Conservation (phyloP, 2,113 vertebrate genomes). For the Labeo rohita region DNA sequence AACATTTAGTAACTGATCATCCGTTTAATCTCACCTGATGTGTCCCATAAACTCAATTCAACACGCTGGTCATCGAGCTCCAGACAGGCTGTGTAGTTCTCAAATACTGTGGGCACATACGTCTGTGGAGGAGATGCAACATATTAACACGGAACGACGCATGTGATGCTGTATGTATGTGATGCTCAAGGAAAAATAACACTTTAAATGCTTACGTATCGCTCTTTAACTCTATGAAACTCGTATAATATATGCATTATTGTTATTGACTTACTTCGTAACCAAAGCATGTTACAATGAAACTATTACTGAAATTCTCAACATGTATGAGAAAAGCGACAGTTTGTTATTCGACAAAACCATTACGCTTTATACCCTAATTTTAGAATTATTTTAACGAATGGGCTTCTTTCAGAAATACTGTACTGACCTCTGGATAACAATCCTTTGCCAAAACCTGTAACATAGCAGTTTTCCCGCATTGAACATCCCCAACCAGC, state of each 20-base stretch:
- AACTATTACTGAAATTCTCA: not conserved
- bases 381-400: not conserved
- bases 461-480: slow-evolving; percentile 96
- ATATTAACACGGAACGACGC: not conserved
- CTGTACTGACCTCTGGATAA: slow-evolving; percentile 90
- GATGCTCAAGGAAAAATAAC: not conserved
- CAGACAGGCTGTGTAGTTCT: slow-evolving; percentile 96
- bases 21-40: slow-evolving; percentile 83
- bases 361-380: not conserved
- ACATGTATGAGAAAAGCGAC: not conserved
- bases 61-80: slow-evolving; percentile 93
- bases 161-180: not conserved
- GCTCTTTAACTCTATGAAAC: not conserved
- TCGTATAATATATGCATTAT: not conserved
- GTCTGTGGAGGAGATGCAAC: slow-evolving; percentile 77
- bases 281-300: not conserved
- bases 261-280: not conserved
- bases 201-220: not conserved
- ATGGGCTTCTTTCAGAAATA: not conserved
- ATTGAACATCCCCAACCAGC: slow-evolving; percentile 93
- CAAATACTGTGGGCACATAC: slow-evolving; percentile 95
- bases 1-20: not conserved
- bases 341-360: not conserved
- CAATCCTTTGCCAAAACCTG: slow-evolving; percentile 96
- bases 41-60: slow-evolving; percentile 96